Percentiles rank a stretch among this genome's conserved stretches.
Evolutionary conservation across 1,140 invertebrate species (phyloP).

Genomic region (Orius insidiosus): DNA sequence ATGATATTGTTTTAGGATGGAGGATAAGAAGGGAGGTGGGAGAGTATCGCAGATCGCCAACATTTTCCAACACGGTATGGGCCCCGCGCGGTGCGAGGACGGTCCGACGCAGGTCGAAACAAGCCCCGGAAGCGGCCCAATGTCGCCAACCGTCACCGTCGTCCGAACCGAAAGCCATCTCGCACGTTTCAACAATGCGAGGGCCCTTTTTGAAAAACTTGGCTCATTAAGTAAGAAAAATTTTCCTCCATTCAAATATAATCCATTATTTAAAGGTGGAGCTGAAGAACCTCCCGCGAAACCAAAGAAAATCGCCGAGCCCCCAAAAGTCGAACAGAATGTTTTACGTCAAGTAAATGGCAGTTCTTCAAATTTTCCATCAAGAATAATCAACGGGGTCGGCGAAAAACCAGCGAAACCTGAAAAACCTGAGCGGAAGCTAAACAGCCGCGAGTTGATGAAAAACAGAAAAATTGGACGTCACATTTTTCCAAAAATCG

Average conservation of each 20-base stretch:
- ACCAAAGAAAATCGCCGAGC: constrained; percentile 11
- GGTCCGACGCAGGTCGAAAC: constrained; percentile 9
- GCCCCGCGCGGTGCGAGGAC: constrained; percentile 15
- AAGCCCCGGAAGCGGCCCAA: constrained; percentile 12
- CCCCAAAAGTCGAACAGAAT: neutral
- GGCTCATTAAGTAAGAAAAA: constrained; percentile 31
- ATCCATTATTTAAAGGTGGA: neutral
- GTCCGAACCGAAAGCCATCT: constrained; percentile 74
- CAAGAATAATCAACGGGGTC: constrained; percentile 24
- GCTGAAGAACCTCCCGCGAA: constrained; percentile 7
- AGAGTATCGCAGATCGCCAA: constrained; percentile 67
- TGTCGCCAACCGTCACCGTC: constrained; percentile 44
- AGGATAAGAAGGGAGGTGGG: constrained; percentile 40
- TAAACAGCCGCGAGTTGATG: constrained; percentile 72
- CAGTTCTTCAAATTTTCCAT: neutral
- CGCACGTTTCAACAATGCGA: constrained; percentile 76
- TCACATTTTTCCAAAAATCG: constrained; percentile 67
- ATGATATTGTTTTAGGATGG: too few relatives aligned
- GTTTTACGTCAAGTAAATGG: constrained; percentile 14
- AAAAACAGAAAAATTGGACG: constrained; percentile 81
- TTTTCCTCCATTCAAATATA: neutral
- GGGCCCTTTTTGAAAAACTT: constrained; percentile 82
- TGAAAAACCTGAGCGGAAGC: constrained; percentile 61
- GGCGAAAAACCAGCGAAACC: constrained; percentile 36
- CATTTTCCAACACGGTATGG: constrained; percentile 46